Percentiles rank a stretch among this genome's conserved stretches.
Evolutionary conservation across 2,888 invertebrate species (phyloP).

Genomic region (Drosophila differens): DNA sequence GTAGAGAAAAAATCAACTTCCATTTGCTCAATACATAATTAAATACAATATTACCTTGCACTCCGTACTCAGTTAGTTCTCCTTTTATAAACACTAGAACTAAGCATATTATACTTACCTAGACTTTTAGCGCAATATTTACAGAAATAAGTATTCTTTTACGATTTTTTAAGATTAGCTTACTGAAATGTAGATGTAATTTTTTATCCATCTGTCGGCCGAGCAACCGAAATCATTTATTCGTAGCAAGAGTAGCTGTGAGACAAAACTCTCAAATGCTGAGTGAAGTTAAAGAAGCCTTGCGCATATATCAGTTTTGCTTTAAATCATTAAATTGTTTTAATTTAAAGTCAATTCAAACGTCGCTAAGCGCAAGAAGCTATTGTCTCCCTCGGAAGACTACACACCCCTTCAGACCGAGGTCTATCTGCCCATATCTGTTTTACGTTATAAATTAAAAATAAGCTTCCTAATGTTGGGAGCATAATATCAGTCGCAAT

Average conservation of each 20-base stretch:
- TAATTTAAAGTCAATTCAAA: background rate
- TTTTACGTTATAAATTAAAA: background rate
- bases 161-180: background rate
- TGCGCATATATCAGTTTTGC: background rate
- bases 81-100: background rate
- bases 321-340: background rate
- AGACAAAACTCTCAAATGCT: background rate
- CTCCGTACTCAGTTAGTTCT: background rate
- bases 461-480: background rate
- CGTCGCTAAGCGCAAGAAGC: background rate
- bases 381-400: too few relatives aligned
- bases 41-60: background rate
- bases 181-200: background rate
- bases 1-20: background rate
- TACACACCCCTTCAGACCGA: too few relatives aligned
- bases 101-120: background rate
- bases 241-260: background rate
- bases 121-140: background rate
- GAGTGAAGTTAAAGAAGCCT: background rate
- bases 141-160: background rate
- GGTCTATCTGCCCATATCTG: background rate
- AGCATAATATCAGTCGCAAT: background rate
- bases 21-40: background rate
- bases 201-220: background rate
- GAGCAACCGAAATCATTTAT: background rate